A percentile compares a stretch with the other conserved stretches of the same genome.
phyloP scores from a whole-genome alignment of 2,888 invertebrate genomes.

The Drosophila nigricruria region DNA sequence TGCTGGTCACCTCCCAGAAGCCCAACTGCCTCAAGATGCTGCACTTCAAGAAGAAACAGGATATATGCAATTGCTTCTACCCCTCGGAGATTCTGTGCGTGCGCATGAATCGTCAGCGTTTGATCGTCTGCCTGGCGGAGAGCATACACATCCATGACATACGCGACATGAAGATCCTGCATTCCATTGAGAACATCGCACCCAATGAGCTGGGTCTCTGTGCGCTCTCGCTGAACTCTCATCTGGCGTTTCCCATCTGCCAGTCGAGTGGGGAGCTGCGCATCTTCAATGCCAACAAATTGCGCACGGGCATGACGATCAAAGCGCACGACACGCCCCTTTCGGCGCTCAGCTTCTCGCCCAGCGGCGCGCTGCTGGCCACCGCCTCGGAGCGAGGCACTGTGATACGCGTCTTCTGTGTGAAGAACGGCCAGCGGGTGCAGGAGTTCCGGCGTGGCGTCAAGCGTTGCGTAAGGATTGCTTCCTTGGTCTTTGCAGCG shows the following conservation, averaged over 20 bases:
- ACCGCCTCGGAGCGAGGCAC: conserved; percentile 85
- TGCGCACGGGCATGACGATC: conserved; percentile 81
- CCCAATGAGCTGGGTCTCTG: conserved; percentile 84
- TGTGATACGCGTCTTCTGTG: conserved; percentile 85
- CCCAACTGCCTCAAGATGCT: conserved; percentile 85
- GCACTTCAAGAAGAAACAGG: conserved; percentile 85
- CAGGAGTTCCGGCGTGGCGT: conserved; percentile 85
- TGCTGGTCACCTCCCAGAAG: conserved; percentile 84
- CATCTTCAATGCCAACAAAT: conserved; percentile 84
- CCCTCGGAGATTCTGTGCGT: conserved; percentile 84
- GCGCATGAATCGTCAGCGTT: conserved; percentile 84
- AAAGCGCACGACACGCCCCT: conserved; percentile 84
- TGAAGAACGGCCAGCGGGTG: conserved; percentile 84
- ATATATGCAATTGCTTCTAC: conserved; percentile 85
- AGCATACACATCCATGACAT: conserved; percentile 85
- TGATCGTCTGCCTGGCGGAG: conserved; percentile 83
- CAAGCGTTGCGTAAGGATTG: conserved; percentile 84
- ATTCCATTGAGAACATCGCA: conserved; percentile 84
- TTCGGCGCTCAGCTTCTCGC: conserved; percentile 84
- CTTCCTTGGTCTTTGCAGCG: conserved; percentile 83
- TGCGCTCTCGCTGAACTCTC: conserved; percentile 84
- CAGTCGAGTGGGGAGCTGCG: conserved; percentile 82
- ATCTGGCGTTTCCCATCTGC: conserved; percentile 84
- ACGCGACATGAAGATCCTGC: conserved; percentile 85
- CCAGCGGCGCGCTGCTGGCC: conserved; percentile 83